Percentiles rank a stretch among this genome's conserved stretches.
Evolutionary conservation across 2,888 invertebrate genomes (phyloP).

Genomic region (Helicoverpa assulta): DNA sequence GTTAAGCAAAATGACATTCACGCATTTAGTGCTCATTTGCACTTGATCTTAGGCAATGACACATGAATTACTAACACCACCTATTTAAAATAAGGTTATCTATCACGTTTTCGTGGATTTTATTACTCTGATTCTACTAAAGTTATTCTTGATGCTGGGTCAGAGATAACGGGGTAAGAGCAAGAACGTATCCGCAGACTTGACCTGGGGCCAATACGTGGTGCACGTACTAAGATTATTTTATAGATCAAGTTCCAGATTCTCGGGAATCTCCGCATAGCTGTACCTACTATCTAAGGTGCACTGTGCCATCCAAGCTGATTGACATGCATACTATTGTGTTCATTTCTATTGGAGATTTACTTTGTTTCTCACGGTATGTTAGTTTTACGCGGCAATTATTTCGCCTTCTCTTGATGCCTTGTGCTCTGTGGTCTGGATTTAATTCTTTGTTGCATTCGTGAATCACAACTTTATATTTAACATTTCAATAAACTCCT

Average conservation of each 20-base stretch:
- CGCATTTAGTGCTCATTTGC: neutral
- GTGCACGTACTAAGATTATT: slow-evolving; percentile 23
- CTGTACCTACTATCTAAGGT: neutral
- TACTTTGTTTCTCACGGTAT: slow-evolving; percentile 10
- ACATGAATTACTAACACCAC: neutral
- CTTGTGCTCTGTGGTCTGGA: slow-evolving; percentile 9
- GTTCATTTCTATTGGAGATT: neutral
- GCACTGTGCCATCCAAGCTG: neutral
- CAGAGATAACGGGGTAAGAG: slow-evolving; percentile 40
- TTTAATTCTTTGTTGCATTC: slow-evolving; percentile 48
- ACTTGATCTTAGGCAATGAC: slow-evolving; percentile 15
- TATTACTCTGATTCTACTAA: slow-evolving; percentile 28
- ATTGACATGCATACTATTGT: neutral
- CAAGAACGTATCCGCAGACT: slow-evolving; percentile 31
- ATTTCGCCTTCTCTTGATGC: slow-evolving; percentile 29
- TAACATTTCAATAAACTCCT: slow-evolving; percentile 34
- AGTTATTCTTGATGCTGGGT: slow-evolving; percentile 26
- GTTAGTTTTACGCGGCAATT: slow-evolving; percentile 5
- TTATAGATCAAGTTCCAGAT: slow-evolving; percentile 35
- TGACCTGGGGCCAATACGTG: slow-evolving; percentile 46
- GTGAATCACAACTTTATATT: slow-evolving; percentile 55
- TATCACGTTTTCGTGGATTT: slow-evolving; percentile 22
- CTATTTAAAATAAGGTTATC: slow-evolving; percentile 21
- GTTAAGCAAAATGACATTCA: neutral
- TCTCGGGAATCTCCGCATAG: neutral